Base-by-base conservation (phyloP, 2,113 vertebrate species). In the Elgaria multicarinata region DNA sequence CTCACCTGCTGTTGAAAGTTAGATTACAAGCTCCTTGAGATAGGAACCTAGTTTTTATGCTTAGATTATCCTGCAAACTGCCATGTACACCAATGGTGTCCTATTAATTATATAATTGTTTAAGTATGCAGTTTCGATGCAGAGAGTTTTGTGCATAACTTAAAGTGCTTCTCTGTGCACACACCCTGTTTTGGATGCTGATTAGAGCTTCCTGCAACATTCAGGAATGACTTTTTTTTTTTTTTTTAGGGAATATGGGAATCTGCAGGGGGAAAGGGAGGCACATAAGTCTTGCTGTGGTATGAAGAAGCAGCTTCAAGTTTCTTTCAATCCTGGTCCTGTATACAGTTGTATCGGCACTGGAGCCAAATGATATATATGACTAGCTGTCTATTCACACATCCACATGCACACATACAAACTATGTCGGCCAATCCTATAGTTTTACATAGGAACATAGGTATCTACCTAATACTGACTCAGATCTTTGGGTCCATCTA, bases 1-100 rank as follows among this genome's bases (percentile, higher is more conserved):
- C 62, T 87, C 22, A 42, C 62, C 62, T 79, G 86, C 62, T 87
- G 44, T 64, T 50, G n/a, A 53, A 81, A 71, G 80, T 80, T 42
- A 80, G n/a, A 58, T 28, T 39, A 18, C 31, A 50, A 72, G 24
- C 44, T 75, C 84, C 50, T 86, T 80, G n/a, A 16, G 62, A 24
- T 87, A 50, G 76, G 36, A 87, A 80, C 14, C 46, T 71, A n/a
- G 22, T 13, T 79, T 66, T 62, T 67, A 53, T 50, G 76, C 76
- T 87, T 78, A 67, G 55, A 33, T 28, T 76, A 24, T 46, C 28
- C 6, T 26, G 44, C 69, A 67, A 26, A 16, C 7, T 79, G 33
- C 46, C 26, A 39, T 71, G n/a, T 39, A 80, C 22, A 12, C 66
- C 39, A 36, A 16, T 20, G 31, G 36, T 58, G 50, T 44, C 12